phyloP scores from a whole-genome alignment of 2,888 invertebrate species.

The Nebria brevicollis region DNA sequence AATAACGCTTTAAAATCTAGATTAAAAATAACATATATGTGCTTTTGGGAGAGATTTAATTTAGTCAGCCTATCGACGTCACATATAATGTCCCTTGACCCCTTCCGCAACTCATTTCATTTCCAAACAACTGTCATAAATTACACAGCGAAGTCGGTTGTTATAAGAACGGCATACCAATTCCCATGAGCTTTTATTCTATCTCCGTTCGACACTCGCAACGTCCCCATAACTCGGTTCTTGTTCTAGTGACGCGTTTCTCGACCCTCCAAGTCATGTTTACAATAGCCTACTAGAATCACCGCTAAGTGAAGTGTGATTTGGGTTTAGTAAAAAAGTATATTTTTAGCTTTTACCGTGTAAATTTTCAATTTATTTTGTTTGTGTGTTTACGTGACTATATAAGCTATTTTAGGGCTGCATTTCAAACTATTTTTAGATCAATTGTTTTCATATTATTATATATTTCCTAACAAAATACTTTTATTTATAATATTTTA shows the following conservation, averaged over 20 bases:
- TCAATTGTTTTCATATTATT: no score
- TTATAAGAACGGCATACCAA: slow-evolving; percentile 25
- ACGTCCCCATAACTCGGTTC: not conserved
- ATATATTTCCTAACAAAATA: no score
- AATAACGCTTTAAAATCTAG: no score
- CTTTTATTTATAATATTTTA: no score
- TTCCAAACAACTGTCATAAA: slow-evolving; percentile 37
- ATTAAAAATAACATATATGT: no score
- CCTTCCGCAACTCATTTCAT: slow-evolving; percentile 28
- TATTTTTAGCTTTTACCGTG: not conserved
- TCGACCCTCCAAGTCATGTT: slow-evolving; percentile 25
- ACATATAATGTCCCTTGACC: slow-evolving; percentile 28
- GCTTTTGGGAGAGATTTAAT: no score
- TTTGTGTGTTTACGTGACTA: not conserved
- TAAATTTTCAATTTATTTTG: not conserved
- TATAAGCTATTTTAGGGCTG: no score
- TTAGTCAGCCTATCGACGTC: slow-evolving; percentile 10
- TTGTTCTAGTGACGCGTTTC: slow-evolving; percentile 19
- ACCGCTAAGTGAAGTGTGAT: not conserved
- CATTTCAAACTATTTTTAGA: no score
- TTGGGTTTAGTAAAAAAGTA: not conserved
- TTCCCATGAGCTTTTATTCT: slow-evolving; percentile 11
- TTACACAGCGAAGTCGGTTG: slow-evolving; percentile 20
- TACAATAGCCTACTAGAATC: slow-evolving; percentile 11
- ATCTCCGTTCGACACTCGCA: slow-evolving; percentile 18